Evolutionary conservation across 2,888 invertebrate species (phyloP).

Genomic region (Tethea ocularis): DNA sequence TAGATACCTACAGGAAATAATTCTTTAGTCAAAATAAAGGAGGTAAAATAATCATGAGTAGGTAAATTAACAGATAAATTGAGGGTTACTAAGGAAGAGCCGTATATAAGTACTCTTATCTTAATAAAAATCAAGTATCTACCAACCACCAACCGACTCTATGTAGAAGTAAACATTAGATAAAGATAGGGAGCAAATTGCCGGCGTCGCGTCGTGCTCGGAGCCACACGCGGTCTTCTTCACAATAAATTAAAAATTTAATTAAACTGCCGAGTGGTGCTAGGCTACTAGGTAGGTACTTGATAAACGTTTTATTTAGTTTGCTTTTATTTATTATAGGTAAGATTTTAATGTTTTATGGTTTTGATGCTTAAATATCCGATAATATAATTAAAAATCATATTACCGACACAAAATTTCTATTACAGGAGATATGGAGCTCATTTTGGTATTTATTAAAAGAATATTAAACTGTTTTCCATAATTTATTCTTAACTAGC

Average conservation of each 20-base stretch:
- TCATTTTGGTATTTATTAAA: too few relatives aligned
- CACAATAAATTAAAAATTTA: constrained; percentile 78
- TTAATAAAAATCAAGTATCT: constrained; percentile 18
- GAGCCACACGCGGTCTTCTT: constrained; percentile 61
- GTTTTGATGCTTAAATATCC: not conserved
- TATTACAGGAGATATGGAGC: too few relatives aligned
- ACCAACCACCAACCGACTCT: constrained; percentile 19
- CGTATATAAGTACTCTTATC: constrained; percentile 13
- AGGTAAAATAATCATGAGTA: not conserved
- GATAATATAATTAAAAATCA: too few relatives aligned
- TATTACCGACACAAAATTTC: too few relatives aligned
- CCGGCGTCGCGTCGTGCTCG: constrained; percentile 37
- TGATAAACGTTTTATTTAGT: constrained; percentile 69
- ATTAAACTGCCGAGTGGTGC: constrained; percentile 72
- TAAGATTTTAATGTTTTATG: constrained; percentile 15
- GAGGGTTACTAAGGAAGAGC: not conserved
- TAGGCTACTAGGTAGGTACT: constrained; percentile 67
- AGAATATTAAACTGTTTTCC: too few relatives aligned
- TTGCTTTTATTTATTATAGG: constrained; percentile 54
- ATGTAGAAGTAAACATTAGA: constrained; percentile 40
- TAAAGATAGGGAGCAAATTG: constrained; percentile 59
- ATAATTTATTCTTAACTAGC: too few relatives aligned
- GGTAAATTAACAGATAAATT: not conserved
- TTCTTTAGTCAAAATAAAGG: not conserved
- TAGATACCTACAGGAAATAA: too few relatives aligned